Conservation (phyloP, 2,113 vertebrate genomes). For the Dinomys branickii region DNA sequence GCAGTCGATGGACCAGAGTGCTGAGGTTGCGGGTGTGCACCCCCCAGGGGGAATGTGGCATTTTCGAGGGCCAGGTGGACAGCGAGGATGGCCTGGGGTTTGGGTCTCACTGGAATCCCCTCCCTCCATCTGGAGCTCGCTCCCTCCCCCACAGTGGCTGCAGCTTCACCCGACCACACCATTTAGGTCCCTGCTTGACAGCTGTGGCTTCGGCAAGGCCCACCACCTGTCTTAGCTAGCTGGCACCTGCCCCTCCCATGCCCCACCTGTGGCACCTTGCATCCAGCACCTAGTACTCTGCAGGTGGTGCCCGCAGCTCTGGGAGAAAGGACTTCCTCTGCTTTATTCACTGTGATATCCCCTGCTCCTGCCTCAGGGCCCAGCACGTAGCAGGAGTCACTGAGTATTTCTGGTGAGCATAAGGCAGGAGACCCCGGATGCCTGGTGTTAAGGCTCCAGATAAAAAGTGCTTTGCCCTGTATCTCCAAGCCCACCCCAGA, state of each 20-base stretch:
- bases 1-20: neutral
- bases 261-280: neutral
- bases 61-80: neutral
- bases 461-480: neutral
- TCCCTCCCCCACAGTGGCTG: neutral
- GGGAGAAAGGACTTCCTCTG: neutral
- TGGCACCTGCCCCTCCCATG: neutral
- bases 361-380: neutral
- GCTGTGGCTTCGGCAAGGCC: neutral
- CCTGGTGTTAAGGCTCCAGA: neutral
- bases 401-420: neutral
- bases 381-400: neutral
- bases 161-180: neutral
- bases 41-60: neutral
- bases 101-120: neutral
- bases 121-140: neutral
- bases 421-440: neutral
- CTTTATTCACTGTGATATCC: neutral
- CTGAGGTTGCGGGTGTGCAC: neutral
- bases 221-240: neutral
- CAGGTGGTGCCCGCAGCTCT: neutral
- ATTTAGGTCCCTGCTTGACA: neutral
- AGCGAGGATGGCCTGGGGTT: neutral
- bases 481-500: neutral
- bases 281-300: neutral